A percentile compares a stretch with the other conserved stretches of the same genome.
These are phyloP conservation scores for Amblyornis subalaris DNA, from an alignment of 2,113 vertebrate genomes.

Conservation along the genomic window DNA sequence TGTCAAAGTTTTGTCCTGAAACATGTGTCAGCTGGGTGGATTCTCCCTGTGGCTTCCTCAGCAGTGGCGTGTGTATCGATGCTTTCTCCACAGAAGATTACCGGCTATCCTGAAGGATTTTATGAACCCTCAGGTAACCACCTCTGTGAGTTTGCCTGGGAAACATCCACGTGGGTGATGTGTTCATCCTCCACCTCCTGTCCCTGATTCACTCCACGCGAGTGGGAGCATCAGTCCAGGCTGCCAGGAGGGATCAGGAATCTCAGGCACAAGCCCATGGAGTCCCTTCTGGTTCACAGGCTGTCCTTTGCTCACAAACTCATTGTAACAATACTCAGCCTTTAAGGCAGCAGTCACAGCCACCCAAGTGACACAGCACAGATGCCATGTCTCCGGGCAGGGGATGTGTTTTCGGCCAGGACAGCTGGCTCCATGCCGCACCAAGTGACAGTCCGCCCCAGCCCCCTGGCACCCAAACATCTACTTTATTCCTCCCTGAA, in stretches of 20 bases:
- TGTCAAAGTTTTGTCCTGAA: neutral
- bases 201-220: fast-evolving
- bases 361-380: neutral
- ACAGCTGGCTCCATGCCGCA: neutral
- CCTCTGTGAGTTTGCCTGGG: neutral
- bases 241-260: neutral
- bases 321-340: neutral
- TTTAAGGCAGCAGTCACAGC: neutral
- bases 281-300: neutral
- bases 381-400: neutral
- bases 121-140: neutral
- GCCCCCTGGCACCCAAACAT: fast-evolving
- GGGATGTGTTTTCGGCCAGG: neutral
- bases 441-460: neutral
- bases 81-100: neutral
- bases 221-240: neutral
- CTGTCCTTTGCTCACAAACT: neutral
- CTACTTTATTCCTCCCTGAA: neutral
- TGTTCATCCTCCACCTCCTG: neutral
- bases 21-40: neutral
- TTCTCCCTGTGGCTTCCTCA: neutral
- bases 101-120: neutral
- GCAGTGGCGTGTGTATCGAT: fast-evolving
- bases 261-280: neutral
- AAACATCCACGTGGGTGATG: fast-evolving